A percentile compares a stretch with the other conserved stretches of the same genome.
phyloP scores from a whole-genome alignment of 2,888 invertebrate species.

The Ichneumon xanthorius region DNA sequence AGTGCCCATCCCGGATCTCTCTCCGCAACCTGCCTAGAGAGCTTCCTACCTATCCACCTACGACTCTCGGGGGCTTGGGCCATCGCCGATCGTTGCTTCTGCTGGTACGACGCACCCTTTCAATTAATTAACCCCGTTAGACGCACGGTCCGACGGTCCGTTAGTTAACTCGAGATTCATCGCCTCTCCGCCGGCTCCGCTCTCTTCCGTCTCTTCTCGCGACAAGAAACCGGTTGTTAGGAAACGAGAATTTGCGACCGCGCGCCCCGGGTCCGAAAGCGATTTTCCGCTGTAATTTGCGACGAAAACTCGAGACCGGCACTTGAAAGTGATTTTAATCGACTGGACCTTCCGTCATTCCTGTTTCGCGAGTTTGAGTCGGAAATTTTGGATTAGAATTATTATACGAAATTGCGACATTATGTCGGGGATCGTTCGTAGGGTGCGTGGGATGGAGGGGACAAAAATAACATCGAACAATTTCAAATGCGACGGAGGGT shows the following conservation, averaged over 20 bases:
- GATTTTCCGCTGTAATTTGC: neutral
- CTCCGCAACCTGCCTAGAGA: constrained; percentile 28
- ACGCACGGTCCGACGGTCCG: constrained; percentile 42
- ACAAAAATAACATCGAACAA: neutral
- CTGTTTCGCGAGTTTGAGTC: neutral
- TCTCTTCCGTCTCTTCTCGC: constrained; percentile 24
- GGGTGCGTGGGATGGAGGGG: neutral
- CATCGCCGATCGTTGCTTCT: constrained; percentile 55
- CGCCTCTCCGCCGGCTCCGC: constrained; percentile 67
- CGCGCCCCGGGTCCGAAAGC: neutral
- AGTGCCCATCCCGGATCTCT: constrained; percentile 72
- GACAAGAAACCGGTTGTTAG: constrained; percentile 46
- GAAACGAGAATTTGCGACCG: constrained; percentile 24
- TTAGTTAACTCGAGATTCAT: constrained; percentile 83
- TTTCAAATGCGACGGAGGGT: neutral
- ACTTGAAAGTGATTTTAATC: constrained; percentile 9
- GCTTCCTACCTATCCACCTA: constrained; percentile 53
- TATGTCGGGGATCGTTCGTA: neutral
- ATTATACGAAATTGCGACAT: neutral
- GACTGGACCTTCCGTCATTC: neutral
- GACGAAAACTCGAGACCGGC: constrained; percentile 19
- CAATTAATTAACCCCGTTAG: constrained; percentile 80
- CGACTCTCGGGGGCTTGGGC: constrained; percentile 27
- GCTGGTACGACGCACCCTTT: constrained; percentile 79
- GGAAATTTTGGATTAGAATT: neutral